phyloP scores from a whole-genome alignment of 2,888 invertebrate genomes.

The Agonum fuliginosum region DNA sequence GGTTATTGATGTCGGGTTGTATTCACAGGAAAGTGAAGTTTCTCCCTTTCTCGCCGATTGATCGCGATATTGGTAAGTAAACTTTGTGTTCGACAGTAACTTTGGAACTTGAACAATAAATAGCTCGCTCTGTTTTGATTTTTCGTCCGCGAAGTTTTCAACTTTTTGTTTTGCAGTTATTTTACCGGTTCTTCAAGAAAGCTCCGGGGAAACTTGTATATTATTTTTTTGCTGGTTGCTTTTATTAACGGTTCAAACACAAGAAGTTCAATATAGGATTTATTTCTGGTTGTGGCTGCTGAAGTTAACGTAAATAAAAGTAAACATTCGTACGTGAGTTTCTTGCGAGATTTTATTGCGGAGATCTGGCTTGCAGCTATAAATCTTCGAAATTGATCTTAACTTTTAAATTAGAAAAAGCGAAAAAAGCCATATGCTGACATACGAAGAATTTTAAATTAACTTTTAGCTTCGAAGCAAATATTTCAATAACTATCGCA shows the following conservation, averaged over 20 bases:
- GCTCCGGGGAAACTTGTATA: conserved; percentile 29
- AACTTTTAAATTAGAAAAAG: neutral
- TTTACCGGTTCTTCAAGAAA: conserved; percentile 4
- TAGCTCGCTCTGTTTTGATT: conserved; percentile 7
- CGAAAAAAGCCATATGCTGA: no score
- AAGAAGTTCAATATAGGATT: conserved; percentile 4
- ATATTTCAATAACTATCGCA: no score
- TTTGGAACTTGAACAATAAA: neutral
- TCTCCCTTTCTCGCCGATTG: conserved; percentile 19
- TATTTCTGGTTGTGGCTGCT: conserved; percentile 21
- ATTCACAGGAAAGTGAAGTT: conserved; percentile 29
- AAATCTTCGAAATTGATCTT: conserved; percentile 4
- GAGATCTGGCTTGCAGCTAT: neutral
- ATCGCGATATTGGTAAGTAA: conserved; percentile 33
- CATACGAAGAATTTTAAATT: no score
- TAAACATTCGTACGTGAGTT: conserved; percentile 4
- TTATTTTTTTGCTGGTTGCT: conserved; percentile 20
- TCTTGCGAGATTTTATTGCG: neutral
- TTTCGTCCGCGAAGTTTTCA: neutral
- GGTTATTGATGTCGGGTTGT: conserved; percentile 37
- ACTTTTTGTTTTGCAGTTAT: conserved; percentile 10
- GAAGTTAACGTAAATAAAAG: conserved; percentile 2
- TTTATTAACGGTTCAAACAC: conserved; percentile 22
- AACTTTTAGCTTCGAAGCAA: neutral
- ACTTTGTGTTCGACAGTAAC: conserved; percentile 3